Conservation (phyloP, 92 coral and sea anemone species). For the Zoanthus sansibaricus region DNA sequence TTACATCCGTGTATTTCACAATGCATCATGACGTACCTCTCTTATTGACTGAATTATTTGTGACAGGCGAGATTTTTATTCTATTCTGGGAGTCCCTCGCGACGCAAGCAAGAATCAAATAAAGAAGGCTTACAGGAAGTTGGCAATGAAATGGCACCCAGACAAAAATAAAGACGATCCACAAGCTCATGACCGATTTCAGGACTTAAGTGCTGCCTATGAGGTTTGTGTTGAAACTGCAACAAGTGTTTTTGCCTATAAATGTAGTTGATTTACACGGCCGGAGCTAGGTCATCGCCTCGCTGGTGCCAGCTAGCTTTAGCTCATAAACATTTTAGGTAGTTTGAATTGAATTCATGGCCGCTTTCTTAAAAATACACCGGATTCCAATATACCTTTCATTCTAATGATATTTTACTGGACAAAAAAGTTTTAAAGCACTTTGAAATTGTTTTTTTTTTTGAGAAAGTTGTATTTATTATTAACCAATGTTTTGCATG, state of each 20-base stretch:
- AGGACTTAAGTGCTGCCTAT: slow-evolving; percentile 93
- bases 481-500: too few relatives aligned
- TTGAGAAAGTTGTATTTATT: too few relatives aligned
- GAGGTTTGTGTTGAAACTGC: slow-evolving; percentile 76
- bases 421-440: too few relatives aligned
- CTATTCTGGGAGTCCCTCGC: slow-evolving; percentile 97
- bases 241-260: slow-evolving; percentile 22
- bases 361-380: too few relatives aligned
- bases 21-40: background rate
- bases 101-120: slow-evolving; percentile 97
- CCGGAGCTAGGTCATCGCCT: background rate
- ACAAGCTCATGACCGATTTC: slow-evolving; percentile 96
- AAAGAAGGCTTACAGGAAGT: slow-evolving; percentile 97
- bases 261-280: slow-evolving; percentile 4
- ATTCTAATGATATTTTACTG: too few relatives aligned
- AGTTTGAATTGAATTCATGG: too few relatives aligned
- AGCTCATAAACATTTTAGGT: too few relatives aligned
- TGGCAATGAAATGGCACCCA: slow-evolving; percentile 99
- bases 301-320: too few relatives aligned
- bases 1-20: background rate
- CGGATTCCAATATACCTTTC: too few relatives aligned
- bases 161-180: slow-evolving; percentile 96
- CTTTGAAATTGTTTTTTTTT: too few relatives aligned
- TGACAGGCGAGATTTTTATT: slow-evolving; percentile 94
- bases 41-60: slow-evolving; percentile 8